Evolutionary conservation across 2,888 invertebrate genomes (phyloP).

Genomic region (Copidosoma aretas): DNA sequence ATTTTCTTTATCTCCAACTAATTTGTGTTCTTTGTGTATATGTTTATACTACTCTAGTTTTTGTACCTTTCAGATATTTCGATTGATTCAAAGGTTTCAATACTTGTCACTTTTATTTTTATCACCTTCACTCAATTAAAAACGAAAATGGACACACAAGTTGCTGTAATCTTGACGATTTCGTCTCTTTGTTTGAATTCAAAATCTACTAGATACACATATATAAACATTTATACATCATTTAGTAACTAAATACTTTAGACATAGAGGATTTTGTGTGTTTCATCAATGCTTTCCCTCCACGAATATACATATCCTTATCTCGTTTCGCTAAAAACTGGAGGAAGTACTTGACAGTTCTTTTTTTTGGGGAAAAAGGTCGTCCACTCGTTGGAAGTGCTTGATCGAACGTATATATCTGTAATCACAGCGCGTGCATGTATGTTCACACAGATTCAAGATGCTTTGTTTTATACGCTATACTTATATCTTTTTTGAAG

Average conservation of each 20-base stretch:
- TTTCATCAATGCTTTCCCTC: constrained; percentile 19
- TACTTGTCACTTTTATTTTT: constrained; percentile 42
- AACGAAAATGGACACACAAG: constrained; percentile 49
- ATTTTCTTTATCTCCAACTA: constrained; percentile 7
- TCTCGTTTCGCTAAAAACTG: neutral
- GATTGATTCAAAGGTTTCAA: constrained; percentile 38
- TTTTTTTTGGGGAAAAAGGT: constrained; percentile 23
- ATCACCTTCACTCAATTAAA: constrained; percentile 2
- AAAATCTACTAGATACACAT: constrained; percentile 51
- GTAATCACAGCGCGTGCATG: constrained; percentile 39
- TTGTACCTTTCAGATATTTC: constrained; percentile 43
- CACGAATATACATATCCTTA: neutral
- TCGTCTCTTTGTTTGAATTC: constrained; percentile 43
- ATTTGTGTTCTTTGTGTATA: constrained; percentile 29
- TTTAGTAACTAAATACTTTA: constrained; percentile 38
- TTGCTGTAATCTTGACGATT: constrained; percentile 43
- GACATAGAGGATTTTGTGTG: constrained; percentile 33
- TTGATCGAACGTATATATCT: constrained; percentile 29
- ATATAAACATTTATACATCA: constrained; percentile 44
- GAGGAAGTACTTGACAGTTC: too few species aligned
- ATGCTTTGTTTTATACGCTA: constrained; percentile 38
- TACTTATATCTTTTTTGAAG: neutral
- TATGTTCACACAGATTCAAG: constrained; percentile 28
- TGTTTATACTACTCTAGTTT: constrained; percentile 26
- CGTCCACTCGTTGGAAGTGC: constrained; percentile 35